Evolutionary conservation across 30 jellyfish, hydroid and myxozoan genomes (phyloP), one percentile per base, ranked within the genome.

Genomic region (Turritopsis rubra): DNA sequence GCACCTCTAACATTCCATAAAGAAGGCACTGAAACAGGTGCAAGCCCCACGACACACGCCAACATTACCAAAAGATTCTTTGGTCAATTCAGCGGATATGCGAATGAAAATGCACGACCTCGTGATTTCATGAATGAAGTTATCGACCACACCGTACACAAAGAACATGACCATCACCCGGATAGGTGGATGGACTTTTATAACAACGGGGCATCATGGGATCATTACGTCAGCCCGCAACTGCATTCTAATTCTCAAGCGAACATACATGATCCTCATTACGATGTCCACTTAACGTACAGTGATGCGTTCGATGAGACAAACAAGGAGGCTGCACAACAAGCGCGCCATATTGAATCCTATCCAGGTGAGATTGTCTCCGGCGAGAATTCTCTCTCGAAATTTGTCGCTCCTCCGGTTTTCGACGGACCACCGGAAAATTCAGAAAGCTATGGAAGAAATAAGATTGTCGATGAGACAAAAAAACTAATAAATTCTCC

Each of bases 371-470:
- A 91, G 66, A 91, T 91, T 89, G 87, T 91, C 24, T 94, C 84
- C 16, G 97, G 87, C 23, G 97, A 91, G 65, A 91, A 91, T 68
- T 79, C 97, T 24, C 85, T 91, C 71, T 91, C 97, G 52, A 85
- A 91, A 30, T 91, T 78, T 73, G 87, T 91, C 86, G 94, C 97
- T 16, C 97, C 97, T 16, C 97, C 97, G 26, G 97, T 91, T 20
- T 91, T 75, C 60, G 97, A 91, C 22, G 81, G 75, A 23, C 79
- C 70, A 79, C 79, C 68, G 26, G 53, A 80, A 23, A 81, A 84
- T 31, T 21, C 75, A 7, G 91, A 76, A 73, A 78, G 72, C 29
- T 52, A 26, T 68, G 82, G 65, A 25, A 28, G 65, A 18, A 65
- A 83, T 41, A 85, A 60, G 83, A 29, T 89, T 24, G 84, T 80